These are phyloP conservation scores for Drosophila putrida DNA, from an alignment of 2,888 invertebrate species.

Conservation along the genomic window DNA sequence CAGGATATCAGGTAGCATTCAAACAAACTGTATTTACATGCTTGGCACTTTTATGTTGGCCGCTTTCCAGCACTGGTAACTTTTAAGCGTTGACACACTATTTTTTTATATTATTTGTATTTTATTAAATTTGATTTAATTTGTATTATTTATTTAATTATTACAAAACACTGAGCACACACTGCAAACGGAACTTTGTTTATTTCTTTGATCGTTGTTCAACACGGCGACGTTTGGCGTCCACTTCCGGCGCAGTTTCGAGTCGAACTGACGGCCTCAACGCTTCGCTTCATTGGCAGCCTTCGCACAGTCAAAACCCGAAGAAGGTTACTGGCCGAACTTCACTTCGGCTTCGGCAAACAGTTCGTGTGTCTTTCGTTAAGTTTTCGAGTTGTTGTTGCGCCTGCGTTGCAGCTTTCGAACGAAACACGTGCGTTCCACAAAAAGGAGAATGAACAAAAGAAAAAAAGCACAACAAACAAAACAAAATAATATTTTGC, in stretches of 20 bases:
- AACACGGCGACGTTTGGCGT: constrained; percentile 66
- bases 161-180: not conserved
- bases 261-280: constrained; percentile 73
- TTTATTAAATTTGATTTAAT: constrained; percentile 7
- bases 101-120: not conserved
- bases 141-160: constrained; percentile 9
- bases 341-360: constrained; percentile 14
- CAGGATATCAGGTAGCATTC: constrained; percentile 19
- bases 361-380: constrained; percentile 41
- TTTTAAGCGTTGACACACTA: too few species aligned
- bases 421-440: constrained; percentile 64
- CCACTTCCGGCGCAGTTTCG: constrained; percentile 83
- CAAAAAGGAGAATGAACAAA: not conserved
- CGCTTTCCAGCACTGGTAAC: too few species aligned
- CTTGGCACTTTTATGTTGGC: not conserved
- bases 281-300: constrained; percentile 78
- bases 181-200: constrained; percentile 29
- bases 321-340: not conserved
- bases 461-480: constrained; percentile 11
- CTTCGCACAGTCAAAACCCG: constrained; percentile 20
- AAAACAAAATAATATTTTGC: constrained; percentile 54
- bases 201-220: constrained; percentile 24
- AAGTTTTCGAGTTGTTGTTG: constrained; percentile 48
- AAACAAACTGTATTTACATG: constrained; percentile 15
- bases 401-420: constrained; percentile 65